phyloP scores from a whole-genome alignment of 2,113 vertebrate genomes.

The Cichladusa arquata region DNA sequence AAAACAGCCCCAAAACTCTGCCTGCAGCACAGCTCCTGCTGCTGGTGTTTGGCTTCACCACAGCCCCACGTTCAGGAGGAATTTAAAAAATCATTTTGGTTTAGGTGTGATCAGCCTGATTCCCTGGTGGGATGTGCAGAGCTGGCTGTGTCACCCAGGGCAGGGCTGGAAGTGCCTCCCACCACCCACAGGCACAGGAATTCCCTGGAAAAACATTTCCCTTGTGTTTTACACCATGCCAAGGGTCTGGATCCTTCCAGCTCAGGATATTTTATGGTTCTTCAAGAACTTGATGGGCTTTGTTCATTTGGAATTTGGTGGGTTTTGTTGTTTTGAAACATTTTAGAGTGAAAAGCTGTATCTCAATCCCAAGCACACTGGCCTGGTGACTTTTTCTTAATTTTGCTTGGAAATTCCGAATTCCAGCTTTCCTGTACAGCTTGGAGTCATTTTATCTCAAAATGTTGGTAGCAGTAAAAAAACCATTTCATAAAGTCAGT shows the following conservation, averaged over 20 bases:
- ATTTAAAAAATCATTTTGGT: not conserved
- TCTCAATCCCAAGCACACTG: not conserved
- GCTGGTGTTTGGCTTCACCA: not conserved
- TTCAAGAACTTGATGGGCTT: not conserved
- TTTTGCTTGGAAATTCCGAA: not conserved
- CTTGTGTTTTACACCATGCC: not conserved
- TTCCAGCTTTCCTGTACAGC: not conserved
- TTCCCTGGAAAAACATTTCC: not conserved
- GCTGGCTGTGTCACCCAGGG: not conserved
- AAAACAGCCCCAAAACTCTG: not conserved
- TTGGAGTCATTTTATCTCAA: not conserved
- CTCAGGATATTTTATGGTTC: not conserved
- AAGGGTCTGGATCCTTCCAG: not conserved
- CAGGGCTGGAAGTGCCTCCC: not conserved
- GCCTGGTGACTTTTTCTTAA: not conserved
- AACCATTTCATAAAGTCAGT: not conserved
- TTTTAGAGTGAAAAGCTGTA: not conserved
- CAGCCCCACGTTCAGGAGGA: not conserved
- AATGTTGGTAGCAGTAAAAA: not conserved
- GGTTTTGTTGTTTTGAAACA: not conserved
- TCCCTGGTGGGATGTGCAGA: not conserved
- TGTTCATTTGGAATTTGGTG: not conserved
- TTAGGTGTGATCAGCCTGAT: not conserved
- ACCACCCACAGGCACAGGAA: not conserved
- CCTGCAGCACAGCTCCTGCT: not conserved